Evolutionary conservation across 1,140 invertebrate genomes (phyloP), one percentile per base, ranked within the genome.

Genomic region (Uloborus diversus): DNA sequence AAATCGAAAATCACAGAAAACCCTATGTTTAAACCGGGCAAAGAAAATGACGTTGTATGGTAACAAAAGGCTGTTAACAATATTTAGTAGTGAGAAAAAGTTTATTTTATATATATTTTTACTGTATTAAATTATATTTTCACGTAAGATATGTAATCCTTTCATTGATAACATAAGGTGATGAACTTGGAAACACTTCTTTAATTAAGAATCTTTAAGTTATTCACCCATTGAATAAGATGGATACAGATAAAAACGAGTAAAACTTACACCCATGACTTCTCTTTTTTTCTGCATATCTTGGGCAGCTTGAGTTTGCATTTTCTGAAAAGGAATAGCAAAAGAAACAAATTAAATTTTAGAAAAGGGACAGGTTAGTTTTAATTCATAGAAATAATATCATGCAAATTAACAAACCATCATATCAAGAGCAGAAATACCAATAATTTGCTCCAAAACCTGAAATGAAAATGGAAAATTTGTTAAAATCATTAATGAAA

Each of bases 361-460:
- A 13, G 1, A 20, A 68, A 51, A 51, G 37, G 0, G 30, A 51
- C 25, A 5, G 20, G 17, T n/a, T 3, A 32, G 25, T 28, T 11
- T 13, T n/a, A n/a, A n/a, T n/a, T 56, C 7, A 35, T 25, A 35
- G 2, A 23, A 57, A 56, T 14, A 56, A 33, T n/a, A 51, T 30
- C 33, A 28, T 56, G 4, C 25, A 20, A 1, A 0, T 47, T 35
- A 70, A 5, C 5, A 33, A 70, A 70, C 28, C 25, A 62, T 33
- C 69, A 73, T 32, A 30, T 11, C 57, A 14, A 4, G 7, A 61
- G 69, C 69, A 27, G 69, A 47, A n/a, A 73, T 61, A 11, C 69
- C 69, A 30, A 73, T 73, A 30, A 73, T 73, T 17, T 30, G n/a
- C 33, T 73, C 69, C 20, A 73, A 47, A 32, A 73, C 69, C 69